Conservation (phyloP, 2,888 invertebrate genomes). For the Microctonus hyperodae region DNA sequence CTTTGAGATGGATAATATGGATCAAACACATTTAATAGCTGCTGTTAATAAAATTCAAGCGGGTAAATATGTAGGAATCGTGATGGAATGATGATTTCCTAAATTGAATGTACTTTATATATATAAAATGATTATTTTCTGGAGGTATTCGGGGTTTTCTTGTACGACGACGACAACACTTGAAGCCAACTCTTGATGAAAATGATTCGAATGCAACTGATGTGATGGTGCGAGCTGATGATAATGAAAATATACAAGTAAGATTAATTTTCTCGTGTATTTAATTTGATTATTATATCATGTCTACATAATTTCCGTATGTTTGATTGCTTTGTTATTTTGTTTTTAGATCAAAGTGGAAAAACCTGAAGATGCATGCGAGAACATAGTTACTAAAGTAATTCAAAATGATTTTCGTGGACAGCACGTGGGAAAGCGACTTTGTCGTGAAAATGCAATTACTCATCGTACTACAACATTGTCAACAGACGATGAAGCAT, state of each 20-base stretch:
- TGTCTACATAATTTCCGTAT: background rate
- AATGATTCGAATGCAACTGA: background rate
- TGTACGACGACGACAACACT: slow-evolving; percentile 45
- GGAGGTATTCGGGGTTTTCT: slow-evolving; percentile 53
- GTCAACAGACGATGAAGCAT: slow-evolving; percentile 40
- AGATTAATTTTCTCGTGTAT: background rate
- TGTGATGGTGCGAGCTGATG: background rate
- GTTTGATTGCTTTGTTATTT: too few species aligned
- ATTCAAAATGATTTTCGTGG: slow-evolving; percentile 47
- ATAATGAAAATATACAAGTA: background rate
- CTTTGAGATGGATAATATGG: background rate
- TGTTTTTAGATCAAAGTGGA: too few species aligned
- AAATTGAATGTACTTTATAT: too few species aligned
- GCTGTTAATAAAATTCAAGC: slow-evolving; percentile 54
- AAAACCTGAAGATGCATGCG: too few species aligned
- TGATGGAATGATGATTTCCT: background rate
- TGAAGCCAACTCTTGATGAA: slow-evolving; percentile 45
- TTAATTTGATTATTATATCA: background rate
- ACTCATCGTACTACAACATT: slow-evolving; percentile 44
- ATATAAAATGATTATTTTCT: background rate
- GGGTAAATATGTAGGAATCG: slow-evolving; percentile 39
- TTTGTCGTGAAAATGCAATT: slow-evolving; percentile 52
- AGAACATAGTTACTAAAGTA: too few species aligned
- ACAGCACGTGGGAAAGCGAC: slow-evolving; percentile 47
- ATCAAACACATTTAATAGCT: slow-evolving; percentile 38